Conservation (phyloP, 2,888 invertebrate species). For the Theodoxus fluviatilis region DNA sequence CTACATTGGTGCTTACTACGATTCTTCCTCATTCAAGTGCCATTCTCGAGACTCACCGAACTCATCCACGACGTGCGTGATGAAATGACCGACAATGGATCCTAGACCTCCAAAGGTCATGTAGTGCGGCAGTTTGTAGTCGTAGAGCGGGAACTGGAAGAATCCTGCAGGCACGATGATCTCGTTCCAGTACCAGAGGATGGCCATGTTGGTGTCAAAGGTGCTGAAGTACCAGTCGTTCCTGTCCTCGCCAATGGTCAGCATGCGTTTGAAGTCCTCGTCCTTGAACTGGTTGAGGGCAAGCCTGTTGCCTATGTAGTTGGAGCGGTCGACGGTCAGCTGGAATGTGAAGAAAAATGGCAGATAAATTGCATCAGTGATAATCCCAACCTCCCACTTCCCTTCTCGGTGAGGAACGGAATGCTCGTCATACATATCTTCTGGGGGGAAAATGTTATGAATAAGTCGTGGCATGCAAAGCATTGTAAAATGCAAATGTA, state of each 20-base stretch:
- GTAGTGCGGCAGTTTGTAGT: slow-evolving; percentile 48
- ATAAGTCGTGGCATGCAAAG: too few species aligned
- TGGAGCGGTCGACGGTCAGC: slow-evolving; percentile 68
- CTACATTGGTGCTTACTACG: neutral
- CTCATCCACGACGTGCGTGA: slow-evolving; percentile 50
- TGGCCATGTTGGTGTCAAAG: slow-evolving; percentile 42
- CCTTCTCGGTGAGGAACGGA: too few species aligned
- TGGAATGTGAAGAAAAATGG: too few species aligned
- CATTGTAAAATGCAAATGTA: too few species aligned
- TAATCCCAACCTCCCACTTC: too few species aligned
- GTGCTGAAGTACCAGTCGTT: slow-evolving; percentile 43
- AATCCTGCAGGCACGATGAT: slow-evolving; percentile 57
- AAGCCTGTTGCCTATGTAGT: slow-evolving; percentile 69
- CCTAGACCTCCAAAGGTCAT: slow-evolving; percentile 58
- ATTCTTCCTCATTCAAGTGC: neutral
- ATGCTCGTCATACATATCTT: too few species aligned
- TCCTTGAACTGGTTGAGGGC: slow-evolving; percentile 67
- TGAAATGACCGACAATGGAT: slow-evolving; percentile 45
- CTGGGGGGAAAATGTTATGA: too few species aligned
- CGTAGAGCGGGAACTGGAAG: slow-evolving; percentile 57
- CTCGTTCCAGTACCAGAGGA: slow-evolving; percentile 53
- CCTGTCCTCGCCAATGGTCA: slow-evolving; percentile 47
- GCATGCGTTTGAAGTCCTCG: slow-evolving; percentile 46
- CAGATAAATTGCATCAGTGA: too few species aligned
- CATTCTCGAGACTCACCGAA: slow-evolving; percentile 45